Percentiles rank a stretch among this genome's conserved stretches.
phyloP scores from a whole-genome alignment of 2,888 invertebrate species.

The Xylocampa areola region DNA sequence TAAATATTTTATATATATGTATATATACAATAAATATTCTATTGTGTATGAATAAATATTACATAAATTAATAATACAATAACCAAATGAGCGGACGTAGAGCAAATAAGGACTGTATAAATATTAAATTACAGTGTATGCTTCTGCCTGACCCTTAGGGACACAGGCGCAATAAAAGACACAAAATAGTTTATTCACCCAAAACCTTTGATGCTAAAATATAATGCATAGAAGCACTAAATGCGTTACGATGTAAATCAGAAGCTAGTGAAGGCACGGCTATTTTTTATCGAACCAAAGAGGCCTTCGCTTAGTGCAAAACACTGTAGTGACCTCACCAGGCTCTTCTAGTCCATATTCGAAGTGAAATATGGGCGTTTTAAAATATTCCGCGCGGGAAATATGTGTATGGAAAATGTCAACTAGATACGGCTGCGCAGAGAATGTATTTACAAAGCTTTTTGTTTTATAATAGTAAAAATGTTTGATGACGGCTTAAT shows the following conservation, averaged over 20 bases:
- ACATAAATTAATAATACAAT: too few relatives aligned
- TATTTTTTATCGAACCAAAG: conserved; percentile 62
- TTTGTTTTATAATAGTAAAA: not conserved
- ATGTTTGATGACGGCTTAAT: too few relatives aligned
- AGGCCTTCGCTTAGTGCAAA: conserved; percentile 61
- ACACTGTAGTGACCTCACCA: conserved; percentile 65
- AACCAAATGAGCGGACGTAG: too few relatives aligned
- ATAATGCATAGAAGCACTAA: conserved; percentile 44
- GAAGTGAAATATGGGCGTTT: conserved; percentile 66
- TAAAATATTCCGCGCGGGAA: conserved; percentile 59
- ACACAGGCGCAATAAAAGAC: too few relatives aligned
- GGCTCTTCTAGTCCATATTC: conserved; percentile 64
- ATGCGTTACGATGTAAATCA: conserved; percentile 56
- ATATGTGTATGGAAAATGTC: conserved; percentile 53
- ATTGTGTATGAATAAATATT: too few relatives aligned
- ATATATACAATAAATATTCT: too few relatives aligned
- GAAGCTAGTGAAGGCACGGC: conserved; percentile 43
- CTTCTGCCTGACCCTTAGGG: too few relatives aligned
- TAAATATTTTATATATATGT: too few relatives aligned
- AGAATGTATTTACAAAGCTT: conserved; percentile 1
- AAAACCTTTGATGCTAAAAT: conserved; percentile 45
- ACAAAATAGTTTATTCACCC: too few relatives aligned
- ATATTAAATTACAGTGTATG: too few relatives aligned
- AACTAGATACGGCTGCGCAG: conserved; percentile 5
- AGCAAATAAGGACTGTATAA: too few relatives aligned